phyloP scores from a whole-genome alignment of 2,797 vertebrate species.

The Dallia pectoralis region DNA sequence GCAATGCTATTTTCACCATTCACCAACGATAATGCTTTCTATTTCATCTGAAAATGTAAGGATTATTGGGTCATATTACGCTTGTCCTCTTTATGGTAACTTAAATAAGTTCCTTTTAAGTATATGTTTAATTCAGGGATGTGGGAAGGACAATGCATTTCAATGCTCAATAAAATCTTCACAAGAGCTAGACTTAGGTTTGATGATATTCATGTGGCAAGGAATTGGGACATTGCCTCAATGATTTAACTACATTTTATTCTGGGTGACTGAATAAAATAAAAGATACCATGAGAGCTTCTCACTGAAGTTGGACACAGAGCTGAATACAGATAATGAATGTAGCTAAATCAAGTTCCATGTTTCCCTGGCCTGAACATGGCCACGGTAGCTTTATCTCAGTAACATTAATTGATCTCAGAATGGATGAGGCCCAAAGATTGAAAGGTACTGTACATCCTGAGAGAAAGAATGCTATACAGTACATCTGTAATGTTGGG shows the following conservation, averaged over 20 bases:
- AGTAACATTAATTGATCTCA: constrained; percentile 22
- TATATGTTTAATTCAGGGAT: neutral
- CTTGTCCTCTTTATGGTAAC: neutral
- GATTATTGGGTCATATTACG: constrained; percentile 2
- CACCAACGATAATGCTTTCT: constrained; percentile 20
- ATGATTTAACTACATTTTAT: neutral
- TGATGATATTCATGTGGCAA: neutral
- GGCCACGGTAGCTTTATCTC: constrained; percentile 5
- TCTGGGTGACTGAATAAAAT: neutral
- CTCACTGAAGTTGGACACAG: neutral
- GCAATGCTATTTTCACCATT: constrained; percentile 18
- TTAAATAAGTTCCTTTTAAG: neutral
- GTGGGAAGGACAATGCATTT: neutral
- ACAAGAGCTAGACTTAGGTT: neutral
- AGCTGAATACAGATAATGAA: neutral
- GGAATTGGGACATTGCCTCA: neutral
- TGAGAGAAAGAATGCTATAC: constrained; percentile 24
- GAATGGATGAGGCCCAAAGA: constrained; percentile 12
- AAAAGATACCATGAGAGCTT: neutral
- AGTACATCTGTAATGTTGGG: constrained; percentile 27
- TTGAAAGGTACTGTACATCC: constrained; percentile 25
- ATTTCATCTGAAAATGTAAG: constrained; percentile 5
- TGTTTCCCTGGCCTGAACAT: constrained; percentile 20
- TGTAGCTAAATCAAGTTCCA: neutral
- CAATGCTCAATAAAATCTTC: neutral